phyloP scores from a whole-genome alignment of 2,113 vertebrate genomes.

The Procavia capensis region DNA sequence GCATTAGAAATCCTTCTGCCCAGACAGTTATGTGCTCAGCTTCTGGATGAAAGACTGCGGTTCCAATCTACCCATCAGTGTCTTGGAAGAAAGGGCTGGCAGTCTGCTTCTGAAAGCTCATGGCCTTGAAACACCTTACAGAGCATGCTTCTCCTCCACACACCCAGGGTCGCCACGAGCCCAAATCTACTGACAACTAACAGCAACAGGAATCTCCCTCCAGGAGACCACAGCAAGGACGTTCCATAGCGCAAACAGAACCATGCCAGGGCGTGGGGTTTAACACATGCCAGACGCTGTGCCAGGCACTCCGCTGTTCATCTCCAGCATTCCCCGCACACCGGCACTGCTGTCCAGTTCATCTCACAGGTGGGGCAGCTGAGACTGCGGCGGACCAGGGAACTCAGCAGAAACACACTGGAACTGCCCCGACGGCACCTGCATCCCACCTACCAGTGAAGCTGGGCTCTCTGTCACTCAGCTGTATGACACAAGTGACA shows the following conservation, averaged over 20 bases:
- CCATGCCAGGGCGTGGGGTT: too few species aligned
- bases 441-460: neutral
- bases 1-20: neutral
- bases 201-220: neutral
- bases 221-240: neutral
- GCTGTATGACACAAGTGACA: rapidly evolving
- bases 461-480: neutral
- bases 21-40: neutral
- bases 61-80: too few species aligned
- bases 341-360: neutral
- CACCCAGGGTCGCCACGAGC: too few species aligned
- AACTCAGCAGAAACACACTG: neutral
- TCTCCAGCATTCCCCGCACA: neutral
- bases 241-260: neutral
- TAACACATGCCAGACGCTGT: rapidly evolving
- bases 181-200: too few species aligned
- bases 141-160: too few species aligned
- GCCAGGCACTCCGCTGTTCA: neutral
- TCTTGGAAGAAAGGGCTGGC: too few species aligned
- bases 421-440: neutral
- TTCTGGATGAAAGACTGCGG: too few species aligned
- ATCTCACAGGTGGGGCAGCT: neutral
- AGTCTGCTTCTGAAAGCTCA: too few species aligned
- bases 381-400: neutral
- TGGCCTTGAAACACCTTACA: too few species aligned